phyloP scores from a whole-genome alignment of 2,888 invertebrate genomes.

The Acronicta leporina region DNA sequence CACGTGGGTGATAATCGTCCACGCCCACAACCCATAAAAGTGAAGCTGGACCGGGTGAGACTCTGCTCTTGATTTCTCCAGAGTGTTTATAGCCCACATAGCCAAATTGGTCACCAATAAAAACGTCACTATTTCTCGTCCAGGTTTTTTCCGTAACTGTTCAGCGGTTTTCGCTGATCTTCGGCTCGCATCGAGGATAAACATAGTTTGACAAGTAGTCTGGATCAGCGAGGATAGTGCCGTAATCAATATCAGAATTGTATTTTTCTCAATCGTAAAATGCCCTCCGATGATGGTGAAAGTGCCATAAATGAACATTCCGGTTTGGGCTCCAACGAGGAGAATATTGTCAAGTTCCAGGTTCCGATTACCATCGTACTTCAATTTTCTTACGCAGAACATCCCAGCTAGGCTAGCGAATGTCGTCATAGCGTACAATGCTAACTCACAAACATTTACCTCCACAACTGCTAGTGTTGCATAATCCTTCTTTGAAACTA shows the following conservation, averaged over 20 bases:
- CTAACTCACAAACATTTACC: conserved; percentile 96
- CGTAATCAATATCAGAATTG: conserved; percentile 94
- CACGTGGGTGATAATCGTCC: conserved; percentile 98
- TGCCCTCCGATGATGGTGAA: conserved; percentile 98
- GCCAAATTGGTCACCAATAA: conserved; percentile 96
- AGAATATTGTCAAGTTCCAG: conserved; percentile 96
- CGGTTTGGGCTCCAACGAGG: conserved; percentile 97
- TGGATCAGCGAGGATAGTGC: conserved; percentile 96
- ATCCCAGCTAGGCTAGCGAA: conserved; percentile 96
- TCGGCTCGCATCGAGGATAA: conserved; percentile 96
- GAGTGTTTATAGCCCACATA: conserved; percentile 98
- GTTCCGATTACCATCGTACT: conserved; percentile 95
- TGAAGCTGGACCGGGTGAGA: conserved; percentile 97
- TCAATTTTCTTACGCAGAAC: conserved; percentile 95
- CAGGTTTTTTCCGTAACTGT: conserved; percentile 96
- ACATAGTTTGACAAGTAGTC: conserved; percentile 96
- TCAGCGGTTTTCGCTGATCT: conserved; percentile 94
- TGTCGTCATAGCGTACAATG: conserved; percentile 95
- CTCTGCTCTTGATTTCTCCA: conserved; percentile 97
- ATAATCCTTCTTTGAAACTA: conserved; percentile 94
- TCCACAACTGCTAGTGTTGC: conserved; percentile 95
- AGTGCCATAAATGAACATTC: conserved; percentile 97
- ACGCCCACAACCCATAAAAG: conserved; percentile 98
- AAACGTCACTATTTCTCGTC: conserved; percentile 97
- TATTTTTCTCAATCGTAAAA: conserved; percentile 94